Evolutionary conservation across 2,888 invertebrate species (phyloP), one percentile per base, ranked within the genome.

Genomic region (Suillia variegata): DNA sequence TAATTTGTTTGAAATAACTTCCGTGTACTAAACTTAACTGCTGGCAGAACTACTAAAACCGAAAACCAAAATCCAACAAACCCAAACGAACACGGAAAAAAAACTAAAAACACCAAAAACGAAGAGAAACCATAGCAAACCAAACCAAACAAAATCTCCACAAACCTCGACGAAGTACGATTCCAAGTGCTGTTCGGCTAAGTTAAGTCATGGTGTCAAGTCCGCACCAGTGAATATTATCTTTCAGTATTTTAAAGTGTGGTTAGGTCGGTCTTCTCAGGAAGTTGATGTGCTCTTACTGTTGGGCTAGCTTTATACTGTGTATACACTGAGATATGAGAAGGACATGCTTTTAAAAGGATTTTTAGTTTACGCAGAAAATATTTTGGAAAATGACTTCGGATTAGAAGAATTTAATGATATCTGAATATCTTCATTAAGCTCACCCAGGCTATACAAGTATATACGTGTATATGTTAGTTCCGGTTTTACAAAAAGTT

Each of bases 1-100:
- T 52, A 59, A 59, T 62, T 62, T 57, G 56, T 54, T 54, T 50
- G 26, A 54, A 57, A 62, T 62, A 59, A 52, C 48, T 62, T 59
- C 38, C 54, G 52, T 49, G 18, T 15, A 15, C 24, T 21, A 34
- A 55, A 33, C 33, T n/a, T 33, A 56, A 49, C n/a, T n/a, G 48
- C 52, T 33, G 10, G 17, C 33, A 17, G 33, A 38, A n/a, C 38
- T 13, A 6, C 38, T n/a, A 45, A 45, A 45, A 4, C 45, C 45
- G 5, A 45, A 17, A 18, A 45, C 45, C 38, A 38, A 21, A 34
- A 22, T 21, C 21, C 21, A 15, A 38, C 21, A 33, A 38, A 53
- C 33, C 52, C 12, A 20, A 21, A 6, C 34, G 13, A 15, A n/a
- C n/a, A n/a, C 48, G 13, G 48, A n/a, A n/a, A n/a, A n/a, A n/a